phyloP scores from a whole-genome alignment of 2,888 invertebrate genomes.

The Nephrocerus scutellatus region DNA sequence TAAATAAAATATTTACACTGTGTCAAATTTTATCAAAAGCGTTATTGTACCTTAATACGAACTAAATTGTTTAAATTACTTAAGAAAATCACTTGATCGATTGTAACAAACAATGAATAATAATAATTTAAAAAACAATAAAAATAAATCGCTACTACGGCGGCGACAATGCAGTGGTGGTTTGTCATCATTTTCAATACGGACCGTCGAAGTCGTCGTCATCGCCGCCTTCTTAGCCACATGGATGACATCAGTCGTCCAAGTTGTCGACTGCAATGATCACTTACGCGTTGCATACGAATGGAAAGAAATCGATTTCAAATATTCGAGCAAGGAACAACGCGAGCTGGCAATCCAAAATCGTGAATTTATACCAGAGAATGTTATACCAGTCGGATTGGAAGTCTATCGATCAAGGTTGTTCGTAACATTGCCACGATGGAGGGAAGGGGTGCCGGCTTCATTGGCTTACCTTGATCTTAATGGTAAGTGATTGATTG shows the following conservation, averaged over 20 bases:
- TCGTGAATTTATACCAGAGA: slow-evolving; percentile 59
- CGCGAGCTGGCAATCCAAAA: slow-evolving; percentile 55
- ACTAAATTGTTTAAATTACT: no score
- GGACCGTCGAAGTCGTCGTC: no score
- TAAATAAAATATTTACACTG: no score
- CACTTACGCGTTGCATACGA: slow-evolving; percentile 63
- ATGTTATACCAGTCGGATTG: slow-evolving; percentile 67
- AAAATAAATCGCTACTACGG: no score
- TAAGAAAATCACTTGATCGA: no score
- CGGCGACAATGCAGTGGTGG: no score
- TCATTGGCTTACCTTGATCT: slow-evolving; percentile 66
- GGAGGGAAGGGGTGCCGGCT: slow-evolving; percentile 68
- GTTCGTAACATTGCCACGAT: slow-evolving; percentile 68
- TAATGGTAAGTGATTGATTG: slow-evolving; percentile 52
- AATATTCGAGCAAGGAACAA: slow-evolving; percentile 54
- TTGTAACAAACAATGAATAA: no score
- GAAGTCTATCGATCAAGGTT: slow-evolving; percentile 63
- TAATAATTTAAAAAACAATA: no score
- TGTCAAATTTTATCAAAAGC: no score
- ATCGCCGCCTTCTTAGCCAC: slow-evolving; percentile 19
- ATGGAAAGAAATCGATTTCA: slow-evolving; percentile 68
- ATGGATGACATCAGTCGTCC: slow-evolving; percentile 19
- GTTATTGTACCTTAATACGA: no score
- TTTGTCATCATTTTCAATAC: no score
- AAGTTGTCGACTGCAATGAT: slow-evolving; percentile 49